Conservation (phyloP, 2,888 invertebrate genomes). For the Andrena minutula region DNA sequence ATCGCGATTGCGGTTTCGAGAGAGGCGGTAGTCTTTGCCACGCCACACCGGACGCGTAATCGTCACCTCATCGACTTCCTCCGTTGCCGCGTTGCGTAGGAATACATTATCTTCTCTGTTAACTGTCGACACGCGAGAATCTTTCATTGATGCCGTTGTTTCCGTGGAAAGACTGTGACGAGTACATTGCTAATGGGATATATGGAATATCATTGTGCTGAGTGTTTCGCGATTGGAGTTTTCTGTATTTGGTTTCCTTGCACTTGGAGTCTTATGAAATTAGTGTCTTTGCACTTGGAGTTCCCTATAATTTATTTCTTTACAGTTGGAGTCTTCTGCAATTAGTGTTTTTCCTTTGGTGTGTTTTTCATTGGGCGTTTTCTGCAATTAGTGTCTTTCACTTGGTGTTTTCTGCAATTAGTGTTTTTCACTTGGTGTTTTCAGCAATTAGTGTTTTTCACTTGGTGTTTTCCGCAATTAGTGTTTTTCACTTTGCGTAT, state of each 20-base stretch:
- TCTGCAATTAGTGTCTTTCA: too few species aligned
- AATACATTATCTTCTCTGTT: slow-evolving; percentile 30
- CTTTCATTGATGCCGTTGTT: slow-evolving; percentile 23
- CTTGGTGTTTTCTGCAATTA: too few species aligned
- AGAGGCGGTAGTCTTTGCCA: neutral
- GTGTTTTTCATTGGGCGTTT: too few species aligned
- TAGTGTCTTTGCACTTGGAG: too few species aligned
- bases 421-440: too few species aligned
- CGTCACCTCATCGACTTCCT: slow-evolving; percentile 38
- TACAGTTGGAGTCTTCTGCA: slow-evolving; percentile 1
- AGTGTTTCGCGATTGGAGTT: too few species aligned
- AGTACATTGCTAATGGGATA: neutral
- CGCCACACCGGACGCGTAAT: slow-evolving; percentile 8
- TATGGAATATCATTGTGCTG: too few species aligned
- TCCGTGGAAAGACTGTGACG: slow-evolving; percentile 25
- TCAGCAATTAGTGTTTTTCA: too few species aligned
- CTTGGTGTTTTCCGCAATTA: too few species aligned
- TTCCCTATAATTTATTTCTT: too few species aligned
- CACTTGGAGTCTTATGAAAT: slow-evolving; percentile 5
- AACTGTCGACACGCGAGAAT: neutral
- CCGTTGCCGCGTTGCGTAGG: slow-evolving; percentile 17
- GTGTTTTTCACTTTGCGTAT: too few species aligned
- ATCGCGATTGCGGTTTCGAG: neutral
- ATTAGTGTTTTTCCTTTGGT: too few species aligned
- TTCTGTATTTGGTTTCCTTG: neutral